These are phyloP conservation scores for Pyrocephalus nanus DNA, from an alignment of 2,797 vertebrate genomes.

Conservation along the genomic window DNA sequence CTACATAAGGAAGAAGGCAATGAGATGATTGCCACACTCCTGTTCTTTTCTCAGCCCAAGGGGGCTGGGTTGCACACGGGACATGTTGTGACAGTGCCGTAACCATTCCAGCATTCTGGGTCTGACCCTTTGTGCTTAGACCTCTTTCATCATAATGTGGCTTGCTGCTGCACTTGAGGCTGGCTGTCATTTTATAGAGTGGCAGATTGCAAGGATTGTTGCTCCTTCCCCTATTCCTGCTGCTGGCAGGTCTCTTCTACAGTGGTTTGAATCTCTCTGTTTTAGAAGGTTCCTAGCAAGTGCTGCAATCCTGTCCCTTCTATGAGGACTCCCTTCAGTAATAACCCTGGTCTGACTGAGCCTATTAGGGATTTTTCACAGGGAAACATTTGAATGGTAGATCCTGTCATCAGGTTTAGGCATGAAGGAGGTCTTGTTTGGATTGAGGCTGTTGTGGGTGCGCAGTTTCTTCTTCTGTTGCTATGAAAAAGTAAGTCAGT, in stretches of 20 bases:
- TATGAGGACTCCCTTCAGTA: neutral
- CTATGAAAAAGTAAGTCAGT: neutral
- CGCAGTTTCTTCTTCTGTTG: neutral
- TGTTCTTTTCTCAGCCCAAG: neutral
- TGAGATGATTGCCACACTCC: neutral
- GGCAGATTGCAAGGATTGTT: neutral
- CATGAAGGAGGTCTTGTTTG: neutral
- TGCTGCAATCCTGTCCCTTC: neutral
- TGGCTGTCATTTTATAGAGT: neutral
- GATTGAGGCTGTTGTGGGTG: neutral
- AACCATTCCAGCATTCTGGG: neutral
- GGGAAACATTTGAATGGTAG: neutral
- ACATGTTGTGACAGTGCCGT: neutral
- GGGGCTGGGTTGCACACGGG: neutral
- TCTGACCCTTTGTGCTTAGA: neutral
- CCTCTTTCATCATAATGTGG: accelerated
- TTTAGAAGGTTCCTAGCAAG: neutral
- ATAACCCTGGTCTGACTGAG: neutral
- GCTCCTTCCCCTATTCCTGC: neutral
- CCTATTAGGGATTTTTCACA: neutral
- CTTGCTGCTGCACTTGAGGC: neutral
- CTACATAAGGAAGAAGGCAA: neutral
- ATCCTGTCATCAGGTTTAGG: neutral
- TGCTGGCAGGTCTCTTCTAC: neutral
- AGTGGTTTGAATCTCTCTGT: neutral